phyloP scores from a whole-genome alignment of 1,140 invertebrate genomes.

The Lucilia cuprina region DNA sequence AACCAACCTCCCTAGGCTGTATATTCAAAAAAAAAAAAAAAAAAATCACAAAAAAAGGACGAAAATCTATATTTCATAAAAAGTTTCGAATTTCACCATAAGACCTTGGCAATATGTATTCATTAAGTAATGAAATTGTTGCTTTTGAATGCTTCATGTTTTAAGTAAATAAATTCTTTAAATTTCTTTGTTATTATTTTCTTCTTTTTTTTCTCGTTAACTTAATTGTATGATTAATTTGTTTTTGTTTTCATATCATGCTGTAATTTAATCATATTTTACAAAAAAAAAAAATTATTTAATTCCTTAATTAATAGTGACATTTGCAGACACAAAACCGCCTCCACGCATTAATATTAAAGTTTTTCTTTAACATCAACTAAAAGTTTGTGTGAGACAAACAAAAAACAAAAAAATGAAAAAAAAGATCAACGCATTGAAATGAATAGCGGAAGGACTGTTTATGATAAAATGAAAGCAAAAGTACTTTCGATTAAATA shows the following conservation, averaged over 20 bases:
- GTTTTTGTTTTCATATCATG: background rate
- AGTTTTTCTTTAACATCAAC: background rate
- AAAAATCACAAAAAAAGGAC: background rate
- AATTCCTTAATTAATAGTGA: constrained; percentile 15
- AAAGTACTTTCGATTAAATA: background rate
- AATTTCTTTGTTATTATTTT: background rate
- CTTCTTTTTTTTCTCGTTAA: background rate
- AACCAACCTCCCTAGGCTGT: background rate
- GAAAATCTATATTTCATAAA: background rate
- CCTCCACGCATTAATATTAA: background rate
- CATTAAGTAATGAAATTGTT: background rate
- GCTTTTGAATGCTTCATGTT: background rate
- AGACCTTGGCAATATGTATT: background rate
- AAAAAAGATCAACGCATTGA: background rate
- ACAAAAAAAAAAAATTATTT: background rate
- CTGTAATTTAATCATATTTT: constrained; percentile 14
- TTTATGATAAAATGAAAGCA: constrained; percentile 4
- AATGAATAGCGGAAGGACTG: constrained; percentile 13
- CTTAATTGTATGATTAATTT: background rate
- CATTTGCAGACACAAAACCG: background rate
- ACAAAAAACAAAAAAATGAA: too few relatives aligned
- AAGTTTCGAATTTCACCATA: background rate
- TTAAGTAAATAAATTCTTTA: background rate
- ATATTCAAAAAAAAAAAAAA: background rate
- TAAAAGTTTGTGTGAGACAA: background rate